These are phyloP conservation scores for Murina feae DNA, from an alignment of 2,113 vertebrate species.

Conservation along the genomic window DNA sequence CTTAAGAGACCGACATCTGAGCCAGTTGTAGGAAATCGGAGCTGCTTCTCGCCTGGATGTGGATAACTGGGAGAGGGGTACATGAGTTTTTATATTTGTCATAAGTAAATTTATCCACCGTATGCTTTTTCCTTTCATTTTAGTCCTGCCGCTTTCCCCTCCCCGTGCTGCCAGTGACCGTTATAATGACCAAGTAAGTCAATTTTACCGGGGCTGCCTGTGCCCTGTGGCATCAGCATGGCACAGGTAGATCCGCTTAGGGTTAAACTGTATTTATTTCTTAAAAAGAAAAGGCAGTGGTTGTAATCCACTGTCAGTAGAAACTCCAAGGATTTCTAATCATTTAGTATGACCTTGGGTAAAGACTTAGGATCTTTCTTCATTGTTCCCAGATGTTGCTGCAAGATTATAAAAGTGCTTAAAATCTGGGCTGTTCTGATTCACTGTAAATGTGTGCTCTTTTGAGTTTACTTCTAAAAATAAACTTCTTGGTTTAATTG, in stretches of 20 bases:
- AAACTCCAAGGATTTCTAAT: background rate
- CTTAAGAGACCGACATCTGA: background rate
- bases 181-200: slow-evolving; percentile 71
- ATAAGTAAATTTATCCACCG: fast-evolving
- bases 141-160: slow-evolving; percentile 78
- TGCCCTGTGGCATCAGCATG: background rate
- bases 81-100: background rate
- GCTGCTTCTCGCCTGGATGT: fast-evolving
- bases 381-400: background rate
- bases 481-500: background rate
- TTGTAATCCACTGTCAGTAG: background rate
- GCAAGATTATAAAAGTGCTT: background rate
- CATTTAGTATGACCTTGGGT: background rate
- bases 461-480: background rate
- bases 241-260: background rate
- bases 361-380: background rate
- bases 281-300: background rate
- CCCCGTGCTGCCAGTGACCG: slow-evolving; percentile 65
- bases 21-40: no score
- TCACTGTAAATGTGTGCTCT: background rate
- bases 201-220: background rate
- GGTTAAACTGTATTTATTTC: background rate
- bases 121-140: slow-evolving; percentile 25
- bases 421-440: background rate
- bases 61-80: background rate